Evolutionary conservation across 2,113 vertebrate species (phyloP), one percentile per base, ranked within the genome.

Genomic region (Apteryx owenii): DNA sequence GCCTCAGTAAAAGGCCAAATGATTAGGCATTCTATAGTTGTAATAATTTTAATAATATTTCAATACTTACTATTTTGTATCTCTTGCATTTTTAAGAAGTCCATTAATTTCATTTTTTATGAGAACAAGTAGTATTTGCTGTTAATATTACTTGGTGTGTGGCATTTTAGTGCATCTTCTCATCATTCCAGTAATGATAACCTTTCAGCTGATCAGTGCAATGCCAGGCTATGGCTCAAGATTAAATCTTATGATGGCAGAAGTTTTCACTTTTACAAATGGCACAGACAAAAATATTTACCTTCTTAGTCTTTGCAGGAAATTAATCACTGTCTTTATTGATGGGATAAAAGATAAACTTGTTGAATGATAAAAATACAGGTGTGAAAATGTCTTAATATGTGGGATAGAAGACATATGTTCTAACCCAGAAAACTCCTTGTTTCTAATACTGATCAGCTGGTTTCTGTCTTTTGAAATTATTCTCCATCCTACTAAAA

Each of bases 61-160:
- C 2, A 5, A 28, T 51, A 23, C 4, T 83, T 62, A 25, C 4
- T 60, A 10, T 76, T 84, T 69, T 80, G 2, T 48, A 17, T 29
- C 5, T 18, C 80, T 78, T 44, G 3, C 48, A 68, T 60, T 81
- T 86, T 22, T 68, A 75, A 69, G 21, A 7, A 69, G 9, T 46
- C 7, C 8, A 10, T 79, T 53, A 53, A 54, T 28, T 85, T 70
- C 2, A 50, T 21, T 76, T 91, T 64, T 54, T 88, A 36, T 29
- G 8, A 70, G 70, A 82, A n/a, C 0, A 0, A 2, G 2, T 40
- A 29, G 7, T 6, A 11, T 33, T 58, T 66, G 4, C 8, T 25
- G 5, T 38, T 40, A 61, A 44, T 26, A 15, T 5, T 26, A 4
- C 6, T 5, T 9, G 62, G 51, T 28, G 28, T 25, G 9, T 25